Evolutionary conservation across 1,140 invertebrate species (phyloP), one percentile per base, ranked within the genome.

Genomic region (Orussus abietinus): DNA sequence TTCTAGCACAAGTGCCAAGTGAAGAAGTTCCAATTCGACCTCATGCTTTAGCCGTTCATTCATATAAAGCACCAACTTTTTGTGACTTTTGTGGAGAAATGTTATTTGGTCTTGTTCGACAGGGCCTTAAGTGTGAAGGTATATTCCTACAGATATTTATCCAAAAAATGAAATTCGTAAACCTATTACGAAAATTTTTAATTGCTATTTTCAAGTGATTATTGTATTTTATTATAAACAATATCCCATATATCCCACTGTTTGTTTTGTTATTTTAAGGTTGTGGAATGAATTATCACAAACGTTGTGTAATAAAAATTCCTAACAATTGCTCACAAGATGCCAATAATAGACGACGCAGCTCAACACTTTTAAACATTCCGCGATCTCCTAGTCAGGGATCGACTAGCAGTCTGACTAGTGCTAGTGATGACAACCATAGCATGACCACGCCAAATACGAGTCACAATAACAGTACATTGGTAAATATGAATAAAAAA

Each of bases 21-120:
- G 85, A 86, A 61, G 86, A 79, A 59, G 73, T 78, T 57, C 78
- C 86, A 33, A 82, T 95, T 56, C 81, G 90, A 66, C 92, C 93
- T 13, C 94, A 97, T 76, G 80, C 88, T 44, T 80, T 98, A 31
- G 82, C 82, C 48, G 93, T 99, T 33, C 95, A 99, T 77, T 97
- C 93, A 4, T 98, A 98, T 75, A 98, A 97, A 77, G 86, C 90
- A 42, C 96, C 96, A 32, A 98, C 97, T 41, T 99, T 99, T 78
- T 96, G 94, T 77, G 95, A 99, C 80, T 98, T 97, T 77, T 99
- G 96, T 75, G 96, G 96, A 32, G 96, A 98, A 79, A 96, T 99
- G 92, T 81, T 99, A 1, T 98, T 98, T 75, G 96, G 96, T 4
- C 78, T 99, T 38, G 93, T 98, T 28, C 82, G 93, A 41, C 96